These are phyloP conservation scores for Neodontobutis hainanensis DNA, from an alignment of 2,113 vertebrate species.

Conservation along the genomic window DNA sequence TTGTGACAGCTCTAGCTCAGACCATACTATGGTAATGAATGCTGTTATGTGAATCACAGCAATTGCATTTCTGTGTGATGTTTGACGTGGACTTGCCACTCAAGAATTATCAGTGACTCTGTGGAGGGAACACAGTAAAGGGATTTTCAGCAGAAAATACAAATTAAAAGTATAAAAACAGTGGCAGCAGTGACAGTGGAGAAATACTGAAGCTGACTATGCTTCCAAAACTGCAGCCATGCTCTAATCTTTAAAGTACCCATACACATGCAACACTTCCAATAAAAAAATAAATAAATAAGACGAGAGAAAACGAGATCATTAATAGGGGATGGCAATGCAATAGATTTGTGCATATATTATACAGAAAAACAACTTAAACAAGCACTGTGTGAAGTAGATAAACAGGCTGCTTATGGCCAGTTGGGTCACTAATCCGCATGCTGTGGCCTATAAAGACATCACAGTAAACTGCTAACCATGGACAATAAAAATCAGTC, in stretches of 20 bases:
- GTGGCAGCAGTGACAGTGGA: slow-evolving; percentile 1
- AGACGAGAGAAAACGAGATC: slow-evolving; percentile 68
- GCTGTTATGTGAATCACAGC: slow-evolving; percentile 53
- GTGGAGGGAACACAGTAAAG: slow-evolving; percentile 33
- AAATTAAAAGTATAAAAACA: slow-evolving; percentile 58
- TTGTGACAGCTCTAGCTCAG: slow-evolving; percentile 43
- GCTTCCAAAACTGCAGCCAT: slow-evolving; percentile 42
- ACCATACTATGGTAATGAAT: slow-evolving; percentile 48
- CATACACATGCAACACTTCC: slow-evolving; percentile 39
- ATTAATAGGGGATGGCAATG: slow-evolving; percentile 65
- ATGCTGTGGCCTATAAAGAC: slow-evolving; percentile 47
- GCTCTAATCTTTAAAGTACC: slow-evolving; percentile 72
- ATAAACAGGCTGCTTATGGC: slow-evolving; percentile 69
- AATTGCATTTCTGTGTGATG: slow-evolving; percentile 44
- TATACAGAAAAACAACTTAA: slow-evolving; percentile 65
- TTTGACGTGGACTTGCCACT: slow-evolving; percentile 54
- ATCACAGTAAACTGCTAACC: slow-evolving; percentile 21
- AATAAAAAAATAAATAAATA: slow-evolving; percentile 10
- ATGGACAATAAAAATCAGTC: slow-evolving; percentile 32
- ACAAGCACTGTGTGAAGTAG: slow-evolving; percentile 65
- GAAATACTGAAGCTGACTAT: slow-evolving; percentile 33
- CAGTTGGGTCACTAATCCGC: slow-evolving; percentile 62
- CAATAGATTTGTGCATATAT: slow-evolving; percentile 72
- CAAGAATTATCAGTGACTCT: slow-evolving; percentile 65
- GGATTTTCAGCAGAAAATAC: slow-evolving; percentile 60